Evolutionary conservation across 2,888 invertebrate genomes (phyloP).

Genomic region (Cecidostiba fungosa): DNA sequence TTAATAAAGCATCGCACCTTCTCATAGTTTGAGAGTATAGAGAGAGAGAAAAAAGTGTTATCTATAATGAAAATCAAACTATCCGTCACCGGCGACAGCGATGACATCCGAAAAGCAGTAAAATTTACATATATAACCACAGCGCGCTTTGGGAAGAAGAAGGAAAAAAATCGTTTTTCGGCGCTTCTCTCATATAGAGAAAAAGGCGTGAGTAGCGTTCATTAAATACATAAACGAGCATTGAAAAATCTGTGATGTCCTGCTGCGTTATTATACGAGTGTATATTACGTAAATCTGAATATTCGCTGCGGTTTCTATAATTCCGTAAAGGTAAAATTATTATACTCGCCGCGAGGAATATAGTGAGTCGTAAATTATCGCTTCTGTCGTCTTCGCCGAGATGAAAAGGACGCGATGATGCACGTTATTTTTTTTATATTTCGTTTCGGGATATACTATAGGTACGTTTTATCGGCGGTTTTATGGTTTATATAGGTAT

Average conservation of each 20-base stretch:
- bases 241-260: constrained; percentile 56
- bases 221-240: constrained; percentile 2
- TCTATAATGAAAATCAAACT: constrained; percentile 51
- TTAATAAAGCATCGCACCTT: constrained; percentile 23
- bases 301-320: constrained; percentile 37
- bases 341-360: constrained; percentile 36
- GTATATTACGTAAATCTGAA: constrained; percentile 60
- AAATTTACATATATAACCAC: constrained; percentile 33
- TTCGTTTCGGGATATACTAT: neutral
- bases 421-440: neutral
- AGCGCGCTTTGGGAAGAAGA: neutral
- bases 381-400: constrained; percentile 24
- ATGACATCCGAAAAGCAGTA: constrained; percentile 25
- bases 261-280: constrained; percentile 53
- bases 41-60: constrained; percentile 31
- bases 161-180: neutral
- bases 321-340: constrained; percentile 45
- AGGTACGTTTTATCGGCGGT: constrained; percentile 5
- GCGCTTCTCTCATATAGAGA: neutral
- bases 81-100: neutral
- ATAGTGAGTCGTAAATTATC: constrained; percentile 56
- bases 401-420: constrained; percentile 36
- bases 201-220: constrained; percentile 40
- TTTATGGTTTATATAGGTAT: neutral
- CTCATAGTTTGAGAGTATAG: neutral